phyloP scores from a whole-genome alignment of 1,140 invertebrate species.

The Macrobrachium rosenbergii region DNA sequence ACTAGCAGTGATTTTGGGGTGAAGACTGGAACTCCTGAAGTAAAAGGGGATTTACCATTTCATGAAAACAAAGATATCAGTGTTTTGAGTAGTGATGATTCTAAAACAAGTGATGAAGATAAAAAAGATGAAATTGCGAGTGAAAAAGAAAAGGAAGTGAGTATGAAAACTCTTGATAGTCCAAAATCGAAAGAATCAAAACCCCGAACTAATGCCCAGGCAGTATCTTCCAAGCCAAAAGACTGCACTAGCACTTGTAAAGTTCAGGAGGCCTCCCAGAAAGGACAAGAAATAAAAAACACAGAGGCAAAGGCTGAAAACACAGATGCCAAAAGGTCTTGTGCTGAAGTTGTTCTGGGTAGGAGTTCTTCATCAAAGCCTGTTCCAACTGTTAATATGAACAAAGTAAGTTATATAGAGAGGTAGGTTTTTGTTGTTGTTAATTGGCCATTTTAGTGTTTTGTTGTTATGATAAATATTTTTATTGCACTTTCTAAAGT shows the following conservation, averaged over 20 bases:
- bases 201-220: not conserved
- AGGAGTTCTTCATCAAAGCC: conserved; percentile 41
- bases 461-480: too few species aligned
- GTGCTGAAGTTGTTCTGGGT: conserved; percentile 37
- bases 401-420: conserved; percentile 36
- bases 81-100: not conserved
- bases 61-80: too few species aligned
- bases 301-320: conserved; percentile 10
- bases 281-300: conserved; percentile 14
- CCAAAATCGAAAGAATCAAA: conserved; percentile 18
- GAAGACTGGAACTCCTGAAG: too few species aligned
- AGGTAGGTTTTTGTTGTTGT: too few species aligned
- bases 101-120: conserved; percentile 18
- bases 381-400: conserved; percentile 57
- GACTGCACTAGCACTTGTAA: not conserved
- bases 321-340: conserved; percentile 18
- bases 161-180: not conserved
- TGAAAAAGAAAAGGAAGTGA: not conserved
- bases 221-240: not conserved
- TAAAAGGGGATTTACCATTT: too few species aligned
- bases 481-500: too few species aligned
- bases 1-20: too few species aligned
- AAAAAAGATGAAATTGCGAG: not conserved
- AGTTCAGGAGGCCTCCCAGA: conserved; percentile 6
- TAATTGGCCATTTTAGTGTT: too few species aligned